Evolutionary conservation across 2,888 invertebrate species (phyloP), one percentile per base, ranked within the genome.

Genomic region (Biston betularia): DNA sequence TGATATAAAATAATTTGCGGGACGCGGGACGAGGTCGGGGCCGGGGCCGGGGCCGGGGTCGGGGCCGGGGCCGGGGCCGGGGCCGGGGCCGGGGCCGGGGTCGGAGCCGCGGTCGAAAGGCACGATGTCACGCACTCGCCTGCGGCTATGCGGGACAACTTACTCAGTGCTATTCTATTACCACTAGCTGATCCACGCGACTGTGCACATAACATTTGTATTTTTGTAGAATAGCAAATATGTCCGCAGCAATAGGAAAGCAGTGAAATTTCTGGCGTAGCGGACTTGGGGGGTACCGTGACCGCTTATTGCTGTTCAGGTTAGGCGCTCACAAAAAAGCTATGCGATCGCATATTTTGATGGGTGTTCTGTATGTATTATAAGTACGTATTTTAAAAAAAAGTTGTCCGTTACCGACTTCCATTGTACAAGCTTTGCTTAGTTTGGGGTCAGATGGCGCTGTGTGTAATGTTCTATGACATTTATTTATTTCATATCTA

Each of bases 121-220:
- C 87, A 85, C 87, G 86, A 84, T 80, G 82, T 89, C 91, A 90
- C 91, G 91, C 88, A 85, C 81, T 78, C 79, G 82, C 83, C 84
- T 82, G 77, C 79, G 81, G 77, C 57, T 55, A 42, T 57, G 48
- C 53, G 50, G n/a, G 59, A 42, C 59, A 35, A 46, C 12, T 46
- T 54, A 35, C 34, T 33, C 7, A 40, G 33, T 54, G 54, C 42
- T 54, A 33, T 54, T 42, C 42, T 54, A n/a, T 3, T 3, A 1
- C 33, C 6, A 24, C 53, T 54, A 12, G 54, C 54, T 42, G 24
- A 33, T 24, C 33, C 42, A 0, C 24, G 2, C 12, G 54, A 42
- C 0, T 42, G 42, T 7, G 10, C 12, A 12, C n/a, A 24, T 7
- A 0, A 12, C 9, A 12, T 12, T 15, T 11, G 8, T 24, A 42